phyloP scores from a whole-genome alignment of 2,797 vertebrate species.

The Sternarchorhynchus goeldii region DNA sequence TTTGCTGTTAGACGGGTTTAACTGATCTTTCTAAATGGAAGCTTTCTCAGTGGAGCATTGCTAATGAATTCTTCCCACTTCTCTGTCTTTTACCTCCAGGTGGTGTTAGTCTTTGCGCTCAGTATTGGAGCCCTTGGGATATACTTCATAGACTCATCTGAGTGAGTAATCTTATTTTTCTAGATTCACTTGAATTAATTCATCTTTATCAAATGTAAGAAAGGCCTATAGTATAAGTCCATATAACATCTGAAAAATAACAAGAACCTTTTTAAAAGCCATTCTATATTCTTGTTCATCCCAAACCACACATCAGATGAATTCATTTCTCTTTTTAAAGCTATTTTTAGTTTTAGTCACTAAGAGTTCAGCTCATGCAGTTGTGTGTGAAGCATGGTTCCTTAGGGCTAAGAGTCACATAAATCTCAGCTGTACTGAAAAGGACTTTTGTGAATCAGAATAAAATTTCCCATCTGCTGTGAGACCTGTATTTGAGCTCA shows the following conservation, averaged over 20 bases:
- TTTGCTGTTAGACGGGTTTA: constrained; percentile 29
- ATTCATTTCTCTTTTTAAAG: constrained; percentile 22
- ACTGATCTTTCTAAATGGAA: constrained; percentile 36
- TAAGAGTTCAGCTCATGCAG: neutral
- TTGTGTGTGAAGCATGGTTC: neutral
- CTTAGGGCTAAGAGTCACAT: neutral
- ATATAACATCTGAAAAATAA: neutral
- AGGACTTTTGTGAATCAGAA: neutral
- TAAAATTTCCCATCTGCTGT: neutral
- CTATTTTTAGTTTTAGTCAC: neutral
- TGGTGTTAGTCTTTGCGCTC: constrained; percentile 98
- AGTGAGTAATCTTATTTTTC: constrained; percentile 84
- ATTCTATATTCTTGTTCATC: neutral
- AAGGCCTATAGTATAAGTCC: neutral
- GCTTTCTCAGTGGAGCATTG: constrained; percentile 30
- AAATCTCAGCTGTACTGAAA: constrained; percentile 9
- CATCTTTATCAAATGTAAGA: neutral
- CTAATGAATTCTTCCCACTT: constrained; percentile 47
- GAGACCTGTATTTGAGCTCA: neutral
- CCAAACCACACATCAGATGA: constrained; percentile 8
- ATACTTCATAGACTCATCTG: constrained; percentile 99
- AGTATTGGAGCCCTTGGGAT: constrained; percentile 99
- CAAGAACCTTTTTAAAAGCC: neutral
- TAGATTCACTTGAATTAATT: constrained; percentile 23
- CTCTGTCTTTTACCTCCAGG: constrained; percentile 78